Base-by-base conservation (phyloP, 2,113 vertebrate genomes). In the Myodes glareolus region DNA sequence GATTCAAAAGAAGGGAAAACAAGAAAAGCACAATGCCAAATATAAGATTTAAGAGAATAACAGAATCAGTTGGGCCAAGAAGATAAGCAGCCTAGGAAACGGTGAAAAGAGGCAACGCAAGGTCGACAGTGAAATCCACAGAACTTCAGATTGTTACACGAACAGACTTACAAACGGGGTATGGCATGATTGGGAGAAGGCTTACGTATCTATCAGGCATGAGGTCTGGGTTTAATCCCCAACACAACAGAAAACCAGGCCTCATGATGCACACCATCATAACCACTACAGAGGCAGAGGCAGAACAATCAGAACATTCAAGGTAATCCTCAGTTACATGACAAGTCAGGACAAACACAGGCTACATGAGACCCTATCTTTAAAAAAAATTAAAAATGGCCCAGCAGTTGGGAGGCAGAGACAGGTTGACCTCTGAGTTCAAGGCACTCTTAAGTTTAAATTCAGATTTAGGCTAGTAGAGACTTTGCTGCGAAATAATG, bases 31-130 rank as follows among this genome's bases (percentile, higher is more conserved):
- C 1, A 90, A 13, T 6, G 31, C 23, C n/a, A 75, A 88, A 85
- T 33, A 84, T 16, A 94, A 80, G 55, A 88, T 88, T 67, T 90
- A 84, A 90, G 39, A 93, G 23, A 96, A 27, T 39, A 96, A 36
- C 78, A 91, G 94, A 94, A 89, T 86, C 87, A 77, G 65, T 94
- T 90, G 78, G 33, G 42, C 13, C 90, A 17, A 92, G 52, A 88
- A 92, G 88, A 91, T 65, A 63, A 27, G 61, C 2, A 81, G 50
- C 19, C 50, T 88, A 92, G 73, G 29, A 33, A 92, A 81, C 7
- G 63, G 10, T 85, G 33, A 94, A 80, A 95, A 55, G 36, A 73
- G 91, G n/a, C 72, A 67, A 95, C 42, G 85, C 94, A 88, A 23
- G 12, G 4, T n/a, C 88, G 12, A 78, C 0, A 68, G 75, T 31